Evolutionary conservation across 2,797 vertebrate species (phyloP).

Genomic region (Anguilla marmorata): DNA sequence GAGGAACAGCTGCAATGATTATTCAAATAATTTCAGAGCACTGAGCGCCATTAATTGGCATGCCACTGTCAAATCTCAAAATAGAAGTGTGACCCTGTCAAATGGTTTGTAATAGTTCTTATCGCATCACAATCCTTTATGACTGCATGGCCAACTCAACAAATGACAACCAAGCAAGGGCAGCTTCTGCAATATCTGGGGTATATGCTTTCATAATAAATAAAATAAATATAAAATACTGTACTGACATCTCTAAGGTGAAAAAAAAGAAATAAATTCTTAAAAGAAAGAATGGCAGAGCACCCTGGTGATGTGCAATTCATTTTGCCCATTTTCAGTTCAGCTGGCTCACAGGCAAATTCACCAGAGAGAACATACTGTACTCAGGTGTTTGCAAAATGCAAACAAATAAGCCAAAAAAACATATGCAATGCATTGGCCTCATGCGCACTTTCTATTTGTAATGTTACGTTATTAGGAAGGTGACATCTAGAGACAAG

Average conservation of each 20-base stretch:
- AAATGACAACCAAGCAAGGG: background rate
- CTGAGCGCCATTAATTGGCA: background rate
- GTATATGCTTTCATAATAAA: background rate
- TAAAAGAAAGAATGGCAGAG: background rate
- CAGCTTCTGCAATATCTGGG: background rate
- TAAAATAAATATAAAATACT: background rate
- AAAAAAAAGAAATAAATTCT: background rate
- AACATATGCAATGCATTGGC: background rate
- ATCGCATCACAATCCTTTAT: background rate
- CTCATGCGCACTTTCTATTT: too few relatives aligned
- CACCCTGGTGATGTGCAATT: background rate
- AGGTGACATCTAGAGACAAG: too few relatives aligned
- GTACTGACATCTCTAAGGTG: background rate
- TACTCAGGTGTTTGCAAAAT: background rate
- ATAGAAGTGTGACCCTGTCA: background rate
- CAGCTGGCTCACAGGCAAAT: background rate
- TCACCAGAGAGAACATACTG: background rate
- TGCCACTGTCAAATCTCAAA: background rate
- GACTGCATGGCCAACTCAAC: background rate
- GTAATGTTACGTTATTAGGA: too few relatives aligned
- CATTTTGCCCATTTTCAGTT: background rate
- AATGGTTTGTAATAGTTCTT: background rate
- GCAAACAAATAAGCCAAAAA: background rate
- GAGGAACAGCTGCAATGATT: background rate
- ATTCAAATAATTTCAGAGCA: background rate